Percentiles rank a stretch among this genome's conserved stretches.
phyloP scores from a whole-genome alignment of 1,140 invertebrate species.

The Cyclargus thomasi region DNA sequence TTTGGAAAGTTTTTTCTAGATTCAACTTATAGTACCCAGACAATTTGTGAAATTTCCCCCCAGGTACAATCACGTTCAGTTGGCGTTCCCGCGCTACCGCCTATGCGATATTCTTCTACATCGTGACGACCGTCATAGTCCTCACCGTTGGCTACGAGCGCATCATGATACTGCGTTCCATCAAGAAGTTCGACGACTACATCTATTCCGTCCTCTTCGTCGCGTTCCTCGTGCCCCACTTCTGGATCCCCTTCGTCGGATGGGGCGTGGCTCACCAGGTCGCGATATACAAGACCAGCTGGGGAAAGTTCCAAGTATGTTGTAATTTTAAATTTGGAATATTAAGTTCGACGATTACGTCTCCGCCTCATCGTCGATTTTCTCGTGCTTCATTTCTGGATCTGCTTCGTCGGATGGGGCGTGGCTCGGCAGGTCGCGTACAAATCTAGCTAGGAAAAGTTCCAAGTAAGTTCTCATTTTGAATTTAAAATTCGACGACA shows the following conservation, averaged over 20 bases:
- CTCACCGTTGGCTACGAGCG: slow-evolving; percentile 76
- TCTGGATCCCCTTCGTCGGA: slow-evolving; percentile 79
- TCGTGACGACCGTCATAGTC: slow-evolving; percentile 72
- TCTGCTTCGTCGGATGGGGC: slow-evolving; percentile 79
- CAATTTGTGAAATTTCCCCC: slow-evolving; percentile 22
- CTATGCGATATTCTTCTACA: slow-evolving; percentile 78
- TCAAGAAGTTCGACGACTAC: slow-evolving; percentile 78
- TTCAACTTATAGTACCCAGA: no score
- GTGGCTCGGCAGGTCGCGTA: slow-evolving; percentile 79
- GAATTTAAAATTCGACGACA: slow-evolving; percentile 80
- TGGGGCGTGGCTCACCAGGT: slow-evolving; percentile 79
- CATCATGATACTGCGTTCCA: slow-evolving; percentile 73
- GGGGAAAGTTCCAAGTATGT: slow-evolving; percentile 77
- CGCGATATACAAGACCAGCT: slow-evolving; percentile 79
- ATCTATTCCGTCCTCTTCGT: slow-evolving; percentile 79
- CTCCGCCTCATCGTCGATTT: no score
- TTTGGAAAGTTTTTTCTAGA: no score
- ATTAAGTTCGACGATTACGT: no score
- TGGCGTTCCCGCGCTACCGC: slow-evolving; percentile 76
- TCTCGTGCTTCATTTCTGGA: slow-evolving; percentile 67
- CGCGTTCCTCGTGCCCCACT: slow-evolving; percentile 78
- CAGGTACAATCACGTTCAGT: slow-evolving; percentile 76
- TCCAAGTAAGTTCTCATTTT: no score
- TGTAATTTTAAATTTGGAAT: slow-evolving; percentile 17
- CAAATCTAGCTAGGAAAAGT: slow-evolving; percentile 78